phyloP scores from a whole-genome alignment of 2,113 vertebrate genomes.

The Indri indri region DNA sequence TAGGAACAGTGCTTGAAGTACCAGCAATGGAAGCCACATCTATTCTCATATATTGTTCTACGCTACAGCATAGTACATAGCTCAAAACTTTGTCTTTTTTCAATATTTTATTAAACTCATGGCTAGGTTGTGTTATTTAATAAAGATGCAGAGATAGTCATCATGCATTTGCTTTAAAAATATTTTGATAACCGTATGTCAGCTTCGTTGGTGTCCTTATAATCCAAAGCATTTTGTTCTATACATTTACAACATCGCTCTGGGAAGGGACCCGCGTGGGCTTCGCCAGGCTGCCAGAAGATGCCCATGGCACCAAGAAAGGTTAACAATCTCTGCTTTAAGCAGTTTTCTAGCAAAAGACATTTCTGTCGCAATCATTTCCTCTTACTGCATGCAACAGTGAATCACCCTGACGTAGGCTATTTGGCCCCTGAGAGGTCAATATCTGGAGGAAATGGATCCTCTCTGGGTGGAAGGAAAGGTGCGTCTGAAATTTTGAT shows the following conservation, averaged over 20 bases:
- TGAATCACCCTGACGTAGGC: neutral
- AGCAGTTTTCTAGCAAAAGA: neutral
- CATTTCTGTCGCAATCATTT: neutral
- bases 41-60: neutral
- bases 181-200: neutral
- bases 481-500: neutral
- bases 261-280: neutral
- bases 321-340: neutral
- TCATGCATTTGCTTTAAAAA: neutral
- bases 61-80: neutral
- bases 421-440: neutral
- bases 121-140: neutral
- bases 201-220: neutral
- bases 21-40: neutral
- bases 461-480: neutral
- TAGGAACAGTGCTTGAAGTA: neutral
- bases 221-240: neutral
- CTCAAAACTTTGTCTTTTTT: neutral
- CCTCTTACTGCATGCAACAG: neutral
- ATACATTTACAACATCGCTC: neutral
- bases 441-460: neutral
- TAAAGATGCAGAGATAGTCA: neutral
- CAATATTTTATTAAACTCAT: neutral
- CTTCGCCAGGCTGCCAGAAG: neutral
- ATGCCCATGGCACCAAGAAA: neutral